Base-by-base conservation (phyloP, 30 jellyfish, hydroid and myxozoan genomes). In the Turritopsis rubra region DNA sequence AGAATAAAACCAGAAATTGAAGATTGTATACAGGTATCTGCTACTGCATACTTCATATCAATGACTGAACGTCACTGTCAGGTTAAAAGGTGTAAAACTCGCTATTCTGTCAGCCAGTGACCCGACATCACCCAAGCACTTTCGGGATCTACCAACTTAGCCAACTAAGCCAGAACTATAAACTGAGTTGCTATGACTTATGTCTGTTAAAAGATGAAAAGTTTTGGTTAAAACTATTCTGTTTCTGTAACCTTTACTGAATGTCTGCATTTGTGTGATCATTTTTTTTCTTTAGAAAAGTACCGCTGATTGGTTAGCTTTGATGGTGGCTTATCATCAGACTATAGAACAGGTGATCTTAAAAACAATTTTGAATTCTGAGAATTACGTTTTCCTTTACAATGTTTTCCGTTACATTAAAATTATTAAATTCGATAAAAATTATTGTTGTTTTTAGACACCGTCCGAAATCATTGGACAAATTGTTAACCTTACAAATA, bases 341-440 rank as follows among this genome's bases (percentile, higher is more conserved):
- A 84, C 97, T 9, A 68, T 86, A 0, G 91, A 80, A 52, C 26
- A 87, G 88, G 97, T 87, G n/a, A n/a, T n/a, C n/a, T n/a, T n/a
- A n/a, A n/a, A n/a, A n/a, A n/a, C n/a, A n/a, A n/a, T n/a, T n/a
- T n/a, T n/a, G n/a, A n/a, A n/a, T n/a, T n/a, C n/a, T n/a, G n/a
- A n/a, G n/a, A n/a, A n/a, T n/a, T n/a, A n/a, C n/a, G n/a, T n/a
- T n/a, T n/a, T n/a, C n/a, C n/a, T n/a, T n/a, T n/a, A n/a, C n/a
- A n/a, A n/a, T n/a, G n/a, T n/a, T n/a, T n/a, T n/a, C n/a, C n/a
- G n/a, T n/a, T n/a, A n/a, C n/a, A n/a, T n/a, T n/a, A n/a, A n/a
- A n/a, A n/a, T n/a, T n/a, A n/a, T n/a, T n/a, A 27, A 68, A 7
- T 27, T n/a, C 28, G 23, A 7, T 7, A 68, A 68, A n/a, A 68